These are phyloP conservation scores for Ianthella basta DNA, from an alignment of 37 sponge, comb jelly and placozoan genomes.

Conservation along the genomic window DNA sequence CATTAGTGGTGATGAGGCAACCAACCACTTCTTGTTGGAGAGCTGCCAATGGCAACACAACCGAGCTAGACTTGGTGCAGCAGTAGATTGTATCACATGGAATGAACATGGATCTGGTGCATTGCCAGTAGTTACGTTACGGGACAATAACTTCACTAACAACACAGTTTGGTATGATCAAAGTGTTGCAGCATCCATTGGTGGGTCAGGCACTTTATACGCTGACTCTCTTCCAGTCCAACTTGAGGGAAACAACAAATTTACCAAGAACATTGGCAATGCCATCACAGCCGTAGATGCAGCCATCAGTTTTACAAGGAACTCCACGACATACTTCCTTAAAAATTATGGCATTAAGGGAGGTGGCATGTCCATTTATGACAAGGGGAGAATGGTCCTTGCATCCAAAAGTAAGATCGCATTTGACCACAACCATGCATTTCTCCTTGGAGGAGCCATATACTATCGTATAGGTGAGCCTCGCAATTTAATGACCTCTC, in stretches of 20 bases:
- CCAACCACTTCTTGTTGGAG: neutral
- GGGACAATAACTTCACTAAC: neutral
- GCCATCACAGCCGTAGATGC: neutral
- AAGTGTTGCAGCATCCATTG: neutral
- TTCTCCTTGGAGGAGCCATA: conserved; percentile 1
- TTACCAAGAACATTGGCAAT: neutral
- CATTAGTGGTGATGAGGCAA: neutral
- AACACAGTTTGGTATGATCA: neutral
- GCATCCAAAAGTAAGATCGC: neutral
- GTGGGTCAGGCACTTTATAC: conserved; percentile 11
- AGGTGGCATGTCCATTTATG: neutral
- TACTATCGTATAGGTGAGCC: conserved; percentile 14
- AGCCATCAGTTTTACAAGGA: neutral
- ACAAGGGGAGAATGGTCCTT: conserved; percentile 14
- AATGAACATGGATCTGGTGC: neutral
- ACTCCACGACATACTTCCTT: neutral
- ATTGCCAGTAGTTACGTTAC: neutral
- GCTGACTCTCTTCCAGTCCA: neutral
- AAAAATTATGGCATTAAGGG: conserved; percentile 14
- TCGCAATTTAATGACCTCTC: conserved; percentile 25
- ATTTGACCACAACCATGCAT: neutral
- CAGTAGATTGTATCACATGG: conserved; percentile 19
- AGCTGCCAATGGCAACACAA: neutral
- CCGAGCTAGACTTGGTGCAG: conserved; percentile 24
- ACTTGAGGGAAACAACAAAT: neutral